phyloP scores from a whole-genome alignment of 2,113 vertebrate genomes.

The Dissostichus mawsoni region DNA sequence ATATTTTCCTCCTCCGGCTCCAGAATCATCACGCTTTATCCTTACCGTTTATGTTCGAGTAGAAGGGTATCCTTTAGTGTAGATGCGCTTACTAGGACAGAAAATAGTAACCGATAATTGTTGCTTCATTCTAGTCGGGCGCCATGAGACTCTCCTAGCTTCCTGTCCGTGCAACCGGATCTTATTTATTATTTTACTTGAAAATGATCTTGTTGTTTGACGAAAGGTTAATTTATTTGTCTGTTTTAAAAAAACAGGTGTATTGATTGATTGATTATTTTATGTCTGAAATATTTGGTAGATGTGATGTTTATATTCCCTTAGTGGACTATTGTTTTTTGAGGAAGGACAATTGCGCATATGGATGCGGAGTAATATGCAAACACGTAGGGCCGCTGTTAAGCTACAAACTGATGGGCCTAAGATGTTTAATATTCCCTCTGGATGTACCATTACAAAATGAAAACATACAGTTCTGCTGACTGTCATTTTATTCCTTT shows the following conservation, averaged over 20 bases:
- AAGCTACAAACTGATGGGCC: no score
- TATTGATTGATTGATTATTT: not conserved
- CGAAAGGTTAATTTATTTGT: accelerated
- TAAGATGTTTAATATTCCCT: no score
- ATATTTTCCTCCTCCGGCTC: constrained; percentile 11
- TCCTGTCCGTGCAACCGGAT: constrained; percentile 82
- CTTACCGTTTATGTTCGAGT: constrained; percentile 77
- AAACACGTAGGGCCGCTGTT: not conserved
- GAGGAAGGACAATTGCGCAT: constrained; percentile 70
- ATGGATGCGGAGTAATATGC: constrained; percentile 78
- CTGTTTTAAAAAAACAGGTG: no score
- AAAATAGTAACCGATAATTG: constrained; percentile 72
- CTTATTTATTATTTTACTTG: constrained; percentile 80
- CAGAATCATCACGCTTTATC: constrained; percentile 51
- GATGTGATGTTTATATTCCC: constrained; percentile 20
- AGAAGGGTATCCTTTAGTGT: constrained; percentile 36
- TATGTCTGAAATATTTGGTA: not conserved
- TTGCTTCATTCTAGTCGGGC: constrained; percentile 86
- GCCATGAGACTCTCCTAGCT: constrained; percentile 84
- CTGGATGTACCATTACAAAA: no score
- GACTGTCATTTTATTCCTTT: no score
- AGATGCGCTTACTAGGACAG: constrained; percentile 52
- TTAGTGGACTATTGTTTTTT: constrained; percentile 77
- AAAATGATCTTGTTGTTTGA: not conserved
- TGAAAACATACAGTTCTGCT: no score